Evolutionary conservation across 2,888 invertebrate genomes (phyloP).

Genomic region (Spatulosminthurus flaviceps): DNA sequence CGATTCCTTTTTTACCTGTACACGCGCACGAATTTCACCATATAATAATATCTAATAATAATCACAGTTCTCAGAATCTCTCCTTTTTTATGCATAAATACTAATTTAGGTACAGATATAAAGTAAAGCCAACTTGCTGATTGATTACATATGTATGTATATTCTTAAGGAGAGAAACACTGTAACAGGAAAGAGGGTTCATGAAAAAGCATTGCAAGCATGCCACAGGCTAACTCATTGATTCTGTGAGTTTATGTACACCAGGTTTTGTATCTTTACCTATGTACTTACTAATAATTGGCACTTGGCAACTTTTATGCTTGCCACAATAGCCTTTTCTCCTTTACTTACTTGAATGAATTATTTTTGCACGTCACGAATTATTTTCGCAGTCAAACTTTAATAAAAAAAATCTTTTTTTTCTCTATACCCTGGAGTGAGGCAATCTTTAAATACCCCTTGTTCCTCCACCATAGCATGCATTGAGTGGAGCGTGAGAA

Average conservation of each 20-base stretch:
- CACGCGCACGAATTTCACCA: too few species aligned
- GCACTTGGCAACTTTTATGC: constrained; percentile 5
- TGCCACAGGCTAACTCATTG: not conserved
- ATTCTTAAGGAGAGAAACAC: too few species aligned
- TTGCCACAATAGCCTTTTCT: not conserved
- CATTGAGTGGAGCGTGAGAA: constrained; percentile 21
- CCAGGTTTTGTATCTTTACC: too few species aligned
- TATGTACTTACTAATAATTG: not conserved
- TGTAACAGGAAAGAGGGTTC: not conserved
- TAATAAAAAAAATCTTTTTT: constrained; percentile 1
- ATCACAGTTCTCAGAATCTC: too few species aligned
- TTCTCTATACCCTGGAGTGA: not conserved
- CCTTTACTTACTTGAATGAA: not conserved
- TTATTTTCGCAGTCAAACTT: not conserved
- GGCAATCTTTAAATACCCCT: constrained; percentile 9
- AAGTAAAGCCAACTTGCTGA: too few species aligned
- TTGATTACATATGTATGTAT: too few species aligned
- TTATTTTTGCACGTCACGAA: constrained; percentile 12
- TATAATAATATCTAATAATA: too few species aligned
- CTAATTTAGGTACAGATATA: too few species aligned
- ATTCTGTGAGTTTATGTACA: too few species aligned
- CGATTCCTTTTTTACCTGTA: too few species aligned
- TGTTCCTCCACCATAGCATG: not conserved
- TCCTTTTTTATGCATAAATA: too few species aligned
- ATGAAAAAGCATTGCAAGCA: not conserved